A percentile compares a stretch with the other conserved stretches of the same genome.
These are phyloP conservation scores for Anguilla japonica DNA, from an alignment of 2,113 vertebrate genomes.

Conservation along the genomic window DNA sequence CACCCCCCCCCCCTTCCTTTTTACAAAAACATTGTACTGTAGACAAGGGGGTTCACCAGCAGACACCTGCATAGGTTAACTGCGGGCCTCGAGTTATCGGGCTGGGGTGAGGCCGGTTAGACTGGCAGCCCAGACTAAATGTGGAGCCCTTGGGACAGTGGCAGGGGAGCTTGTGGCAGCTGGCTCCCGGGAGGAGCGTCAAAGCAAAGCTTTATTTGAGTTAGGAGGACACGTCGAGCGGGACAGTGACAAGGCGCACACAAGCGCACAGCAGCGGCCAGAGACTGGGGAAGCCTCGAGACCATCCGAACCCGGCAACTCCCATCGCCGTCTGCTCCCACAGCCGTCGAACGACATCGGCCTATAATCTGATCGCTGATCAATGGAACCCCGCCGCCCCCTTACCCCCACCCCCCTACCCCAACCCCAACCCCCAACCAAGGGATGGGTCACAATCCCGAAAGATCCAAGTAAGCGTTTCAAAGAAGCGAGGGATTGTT, in stretches of 20 bases:
- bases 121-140: neutral
- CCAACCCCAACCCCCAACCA: conserved; percentile 44
- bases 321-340: too few relatives aligned
- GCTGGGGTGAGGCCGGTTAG: neutral
- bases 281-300: too few relatives aligned
- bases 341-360: neutral
- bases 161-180: too few relatives aligned
- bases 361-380: conserved; percentile 23
- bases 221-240: too few relatives aligned
- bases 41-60: neutral
- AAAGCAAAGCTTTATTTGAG: too few relatives aligned
- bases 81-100: neutral
- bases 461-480: conserved; percentile 61
- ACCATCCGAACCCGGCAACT: too few relatives aligned
- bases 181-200: neutral
- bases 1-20: neutral
- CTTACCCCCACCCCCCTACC: too few relatives aligned
- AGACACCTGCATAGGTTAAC: neutral
- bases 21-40: neutral
- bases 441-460: conserved; percentile 48
- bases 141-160: neutral
- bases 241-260: too few relatives aligned
- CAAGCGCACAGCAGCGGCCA: too few relatives aligned
- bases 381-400: neutral
- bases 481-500: conserved; percentile 39